These are phyloP conservation scores for Glaucidium brasilianum DNA, from an alignment of 2,113 vertebrate species.

Conservation along the genomic window DNA sequence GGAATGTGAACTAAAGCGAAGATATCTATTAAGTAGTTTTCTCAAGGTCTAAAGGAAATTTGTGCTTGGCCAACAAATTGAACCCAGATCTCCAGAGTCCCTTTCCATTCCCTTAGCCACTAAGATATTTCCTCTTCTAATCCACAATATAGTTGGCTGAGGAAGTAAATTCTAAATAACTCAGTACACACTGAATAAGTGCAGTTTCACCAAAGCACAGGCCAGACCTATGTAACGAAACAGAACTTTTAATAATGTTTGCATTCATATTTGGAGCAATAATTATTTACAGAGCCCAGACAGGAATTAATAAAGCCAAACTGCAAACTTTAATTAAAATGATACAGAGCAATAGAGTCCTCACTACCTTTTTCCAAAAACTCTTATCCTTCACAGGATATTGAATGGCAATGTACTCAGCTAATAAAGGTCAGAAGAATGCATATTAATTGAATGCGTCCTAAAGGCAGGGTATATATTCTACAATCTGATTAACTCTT, in stretches of 20 bases:
- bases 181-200: neutral
- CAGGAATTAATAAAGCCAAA: slow-evolving; percentile 6
- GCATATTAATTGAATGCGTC: neutral
- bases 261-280: neutral
- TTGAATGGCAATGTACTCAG: neutral
- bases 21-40: neutral
- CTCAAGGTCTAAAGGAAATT: neutral
- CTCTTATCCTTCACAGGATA: neutral
- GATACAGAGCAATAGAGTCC: neutral
- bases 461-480: neutral
- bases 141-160: neutral
- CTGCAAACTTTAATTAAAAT: slow-evolving; percentile 21
- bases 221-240: neutral
- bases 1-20: neutral
- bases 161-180: neutral
- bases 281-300: neutral
- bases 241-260: neutral
- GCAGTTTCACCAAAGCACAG: neutral
- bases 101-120: neutral
- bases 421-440: slow-evolving; percentile 8
- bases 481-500: neutral
- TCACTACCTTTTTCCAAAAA: neutral
- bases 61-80: neutral
- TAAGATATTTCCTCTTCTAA: neutral
- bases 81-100: neutral